Conservation (phyloP, 2,113 vertebrate species). For the Cromileptes altivelis region DNA sequence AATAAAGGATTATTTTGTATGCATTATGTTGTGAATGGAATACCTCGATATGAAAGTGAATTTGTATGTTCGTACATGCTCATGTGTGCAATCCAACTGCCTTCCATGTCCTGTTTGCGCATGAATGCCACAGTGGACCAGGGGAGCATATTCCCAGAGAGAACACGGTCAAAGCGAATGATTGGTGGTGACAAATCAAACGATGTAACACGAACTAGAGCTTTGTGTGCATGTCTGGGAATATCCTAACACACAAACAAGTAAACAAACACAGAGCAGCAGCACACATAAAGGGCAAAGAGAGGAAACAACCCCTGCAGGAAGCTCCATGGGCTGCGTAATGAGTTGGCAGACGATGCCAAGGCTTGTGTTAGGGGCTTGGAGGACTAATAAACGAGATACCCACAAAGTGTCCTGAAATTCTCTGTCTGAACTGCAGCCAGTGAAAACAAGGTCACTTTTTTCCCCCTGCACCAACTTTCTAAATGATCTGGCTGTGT, state of each 20-base stretch:
- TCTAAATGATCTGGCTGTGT: slow-evolving; percentile 45
- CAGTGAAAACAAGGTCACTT: slow-evolving; percentile 49
- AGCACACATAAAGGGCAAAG: slow-evolving; percentile 26
- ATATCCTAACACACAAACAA: slow-evolving; percentile 34
- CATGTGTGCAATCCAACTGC: slow-evolving; percentile 4
- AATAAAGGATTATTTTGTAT: neutral
- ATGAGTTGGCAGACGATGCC: slow-evolving; percentile 38
- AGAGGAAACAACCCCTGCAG: slow-evolving; percentile 13
- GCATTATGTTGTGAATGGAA: neutral
- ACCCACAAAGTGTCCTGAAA: slow-evolving; percentile 31
- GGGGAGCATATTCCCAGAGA: neutral
- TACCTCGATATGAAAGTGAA: neutral
- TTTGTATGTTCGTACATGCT: neutral
- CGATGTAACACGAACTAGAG: slow-evolving; percentile 1
- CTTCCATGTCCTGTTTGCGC: neutral
- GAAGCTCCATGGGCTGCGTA: slow-evolving; percentile 28
- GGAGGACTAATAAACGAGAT: slow-evolving; percentile 5
- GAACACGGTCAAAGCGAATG: neutral
- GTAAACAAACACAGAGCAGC: slow-evolving; percentile 38
- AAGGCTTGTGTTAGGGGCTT: slow-evolving; percentile 31
- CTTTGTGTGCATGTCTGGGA: slow-evolving; percentile 3
- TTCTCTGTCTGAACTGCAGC: slow-evolving; percentile 14
- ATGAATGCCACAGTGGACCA: neutral
- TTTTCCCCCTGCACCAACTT: neutral
- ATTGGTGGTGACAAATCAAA: neutral